phyloP scores from a whole-genome alignment of 1,140 invertebrate genomes.

The Metopolophium dirhodum region DNA sequence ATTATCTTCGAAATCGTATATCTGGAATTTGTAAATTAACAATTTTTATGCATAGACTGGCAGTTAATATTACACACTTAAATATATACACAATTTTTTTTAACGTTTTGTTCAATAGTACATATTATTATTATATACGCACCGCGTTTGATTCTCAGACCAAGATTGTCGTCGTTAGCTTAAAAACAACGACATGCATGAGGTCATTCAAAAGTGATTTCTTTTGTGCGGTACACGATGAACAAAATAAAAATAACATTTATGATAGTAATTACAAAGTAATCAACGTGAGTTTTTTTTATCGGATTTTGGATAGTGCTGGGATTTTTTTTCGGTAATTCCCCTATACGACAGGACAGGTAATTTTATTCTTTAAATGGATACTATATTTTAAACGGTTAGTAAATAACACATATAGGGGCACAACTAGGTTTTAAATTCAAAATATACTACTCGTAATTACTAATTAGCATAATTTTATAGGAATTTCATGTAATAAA shows the following conservation, averaged over 20 bases:
- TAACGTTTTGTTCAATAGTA: background rate
- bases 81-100: background rate
- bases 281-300: background rate
- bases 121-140: background rate
- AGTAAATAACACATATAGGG: background rate
- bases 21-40: background rate
- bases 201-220: background rate
- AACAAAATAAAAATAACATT: background rate
- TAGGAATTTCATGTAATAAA: background rate
- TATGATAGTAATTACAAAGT: constrained; percentile 21
- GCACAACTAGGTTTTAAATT: background rate
- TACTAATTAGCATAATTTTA: constrained; percentile 10
- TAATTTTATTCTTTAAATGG: background rate
- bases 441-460: background rate
- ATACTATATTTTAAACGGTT: background rate
- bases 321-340: background rate
- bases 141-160: background rate
- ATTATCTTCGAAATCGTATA: constrained; percentile 16
- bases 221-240: background rate
- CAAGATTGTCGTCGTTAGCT: constrained; percentile 4
- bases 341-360: background rate
- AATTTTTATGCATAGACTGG: constrained; percentile 2
- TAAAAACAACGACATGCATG: background rate
- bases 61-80: background rate
- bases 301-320: background rate